Conservation (phyloP, 2,113 vertebrate species). For the Camelus bactrianus region DNA sequence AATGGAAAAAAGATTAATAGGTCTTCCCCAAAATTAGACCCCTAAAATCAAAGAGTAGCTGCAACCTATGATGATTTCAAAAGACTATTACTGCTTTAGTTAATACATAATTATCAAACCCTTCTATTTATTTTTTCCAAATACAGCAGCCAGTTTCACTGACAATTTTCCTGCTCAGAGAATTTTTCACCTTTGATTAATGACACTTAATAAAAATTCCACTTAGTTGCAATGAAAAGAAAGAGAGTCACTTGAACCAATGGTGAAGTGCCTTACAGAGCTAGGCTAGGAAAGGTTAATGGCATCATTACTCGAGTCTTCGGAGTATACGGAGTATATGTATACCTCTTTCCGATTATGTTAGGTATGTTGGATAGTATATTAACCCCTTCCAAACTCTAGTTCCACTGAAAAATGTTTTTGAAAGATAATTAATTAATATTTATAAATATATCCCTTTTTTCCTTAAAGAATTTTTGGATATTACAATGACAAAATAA, state of each 20-base stretch:
- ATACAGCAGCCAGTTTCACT: constrained; percentile 67
- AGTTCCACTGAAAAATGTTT: not conserved
- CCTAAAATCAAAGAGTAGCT: constrained; percentile 77
- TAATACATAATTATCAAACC: constrained; percentile 80
- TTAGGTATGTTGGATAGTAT: not conserved
- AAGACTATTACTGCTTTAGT: constrained; percentile 76
- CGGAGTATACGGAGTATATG: not conserved
- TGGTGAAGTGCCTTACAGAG: constrained; percentile 65
- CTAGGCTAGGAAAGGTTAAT: constrained; percentile 71
- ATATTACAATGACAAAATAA: constrained; percentile 8
- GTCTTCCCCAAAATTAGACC: constrained; percentile 75
- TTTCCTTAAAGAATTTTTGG: not conserved
- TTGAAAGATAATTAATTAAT: not conserved
- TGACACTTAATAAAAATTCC: constrained; percentile 79
- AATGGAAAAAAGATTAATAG: constrained; percentile 80
- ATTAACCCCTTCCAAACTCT: constrained; percentile 58
- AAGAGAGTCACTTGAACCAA: constrained; percentile 76
- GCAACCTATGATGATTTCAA: constrained; percentile 67
- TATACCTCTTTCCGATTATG: not conserved
- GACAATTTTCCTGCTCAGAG: constrained; percentile 73
- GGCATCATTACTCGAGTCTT: constrained; percentile 43
- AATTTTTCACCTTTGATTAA: constrained; percentile 80
- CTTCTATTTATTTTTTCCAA: constrained; percentile 79
- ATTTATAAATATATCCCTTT: not conserved
- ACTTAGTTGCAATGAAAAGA: constrained; percentile 61